phyloP scores from a whole-genome alignment of 2,888 invertebrate species.

The Hypsopygia costalis region DNA sequence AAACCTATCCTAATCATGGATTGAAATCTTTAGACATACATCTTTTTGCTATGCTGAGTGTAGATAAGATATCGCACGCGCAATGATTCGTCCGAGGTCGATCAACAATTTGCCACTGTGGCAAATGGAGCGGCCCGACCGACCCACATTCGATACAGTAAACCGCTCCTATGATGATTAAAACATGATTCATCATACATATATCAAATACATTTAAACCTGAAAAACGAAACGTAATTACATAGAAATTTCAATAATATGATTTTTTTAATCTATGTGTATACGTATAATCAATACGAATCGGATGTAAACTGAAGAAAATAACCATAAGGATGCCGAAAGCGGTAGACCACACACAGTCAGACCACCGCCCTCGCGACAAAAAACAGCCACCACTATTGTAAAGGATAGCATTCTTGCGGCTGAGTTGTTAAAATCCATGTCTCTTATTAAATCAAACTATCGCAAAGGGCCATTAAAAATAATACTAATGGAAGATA shows the following conservation, averaged over 20 bases:
- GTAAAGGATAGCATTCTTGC: conserved; percentile 16
- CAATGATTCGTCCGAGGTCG: conserved; percentile 66
- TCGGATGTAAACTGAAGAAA: conserved; percentile 17
- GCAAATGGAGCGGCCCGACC: conserved; percentile 73
- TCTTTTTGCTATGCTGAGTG: conserved; percentile 19
- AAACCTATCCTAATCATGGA: no score
- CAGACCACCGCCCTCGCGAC: conserved; percentile 41
- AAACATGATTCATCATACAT: conserved; percentile 53
- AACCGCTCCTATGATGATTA: conserved; percentile 68
- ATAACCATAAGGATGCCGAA: conserved; percentile 24
- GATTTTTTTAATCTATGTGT: neutral
- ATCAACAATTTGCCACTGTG: conserved; percentile 70
- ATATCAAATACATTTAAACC: conserved; percentile 48
- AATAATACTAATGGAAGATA: no score
- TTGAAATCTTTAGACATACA: conserved; percentile 4
- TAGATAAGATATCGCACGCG: conserved; percentile 69
- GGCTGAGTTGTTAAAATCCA: conserved; percentile 5
- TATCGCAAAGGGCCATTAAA: neutral
- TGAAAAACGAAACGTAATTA: conserved; percentile 36
- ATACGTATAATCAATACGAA: no score
- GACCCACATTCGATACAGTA: conserved; percentile 69
- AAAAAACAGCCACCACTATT: conserved; percentile 38
- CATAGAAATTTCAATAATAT: conserved; percentile 19
- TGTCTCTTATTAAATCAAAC: neutral
- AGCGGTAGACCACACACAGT: conserved; percentile 55